Base-by-base conservation (phyloP, 2,888 invertebrate species). In the Drosophila pseudotalamancana region DNA sequence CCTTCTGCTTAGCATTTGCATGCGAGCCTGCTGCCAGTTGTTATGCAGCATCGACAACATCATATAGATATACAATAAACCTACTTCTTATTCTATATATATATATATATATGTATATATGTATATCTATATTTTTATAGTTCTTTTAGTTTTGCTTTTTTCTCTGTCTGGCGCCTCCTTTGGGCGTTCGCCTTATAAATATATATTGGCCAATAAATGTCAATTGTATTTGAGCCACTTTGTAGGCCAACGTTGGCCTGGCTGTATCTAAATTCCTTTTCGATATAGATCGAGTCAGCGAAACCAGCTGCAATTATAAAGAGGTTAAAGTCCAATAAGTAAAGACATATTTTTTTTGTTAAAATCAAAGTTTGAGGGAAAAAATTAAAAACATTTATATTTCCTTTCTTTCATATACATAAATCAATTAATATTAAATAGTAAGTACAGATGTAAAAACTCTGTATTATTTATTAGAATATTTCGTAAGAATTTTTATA, bases 181-280 rank as follows among this genome's bases (percentile, higher is more conserved):
- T 63, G 70, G 68, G 67, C 50, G 64, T 60, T 42, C 45, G 59
- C 69, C 85, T 77, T 76, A 67, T 77, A 87, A 80, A 88, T 88
- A 78, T 83, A 81, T 81, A 80, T 88, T 77, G 77, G 77, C 75
- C 87, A 87, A 88, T 88, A 88, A 88, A 75, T 81, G 89, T 88
- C 87, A 88, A 88, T 81, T 86, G 73, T 77, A 54, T 69, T 72
- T 60, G 43, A 69, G 62, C 56, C 54, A 61, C 62, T 65, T 45
- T 54, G 48, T 65, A 45, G 54, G 39, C 19, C 23, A 23, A 46
- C 19, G 50, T 45, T 12, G 54, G n/a, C 49, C 32, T 55, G 42
- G 50, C 35, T 9, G 49, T 18, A 29, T 27, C n/a, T n/a, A n/a
- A n/a, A n/a, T 43, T 27, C n/a, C 11, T 6, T 6, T 32, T 19